Conservation (phyloP, 2,113 vertebrate species). For the Progne subis region DNA sequence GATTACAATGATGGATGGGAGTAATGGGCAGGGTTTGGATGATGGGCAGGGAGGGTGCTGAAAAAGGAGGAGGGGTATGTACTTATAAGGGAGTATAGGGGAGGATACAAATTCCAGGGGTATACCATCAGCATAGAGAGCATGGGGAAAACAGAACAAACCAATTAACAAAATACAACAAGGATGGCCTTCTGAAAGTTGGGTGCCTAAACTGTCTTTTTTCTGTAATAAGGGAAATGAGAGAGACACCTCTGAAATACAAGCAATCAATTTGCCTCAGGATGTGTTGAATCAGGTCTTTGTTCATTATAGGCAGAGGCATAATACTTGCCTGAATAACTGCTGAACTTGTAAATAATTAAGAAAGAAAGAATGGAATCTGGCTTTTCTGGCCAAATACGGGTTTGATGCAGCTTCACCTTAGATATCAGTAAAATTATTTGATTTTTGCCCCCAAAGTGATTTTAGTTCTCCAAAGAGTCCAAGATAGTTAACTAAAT, state of each 20-base stretch:
- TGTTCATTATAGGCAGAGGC: neutral
- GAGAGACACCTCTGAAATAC: neutral
- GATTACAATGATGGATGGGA: no score
- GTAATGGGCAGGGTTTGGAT: no score
- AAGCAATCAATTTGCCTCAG: neutral
- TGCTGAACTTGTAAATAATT: neutral
- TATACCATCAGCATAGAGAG: no score
- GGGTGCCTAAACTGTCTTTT: neutral
- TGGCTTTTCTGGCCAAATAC: neutral
- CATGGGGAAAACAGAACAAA: no score
- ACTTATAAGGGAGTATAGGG: no score
- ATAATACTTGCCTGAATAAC: neutral
- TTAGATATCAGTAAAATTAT: neutral
- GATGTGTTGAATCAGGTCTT: neutral
- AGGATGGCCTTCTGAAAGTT: neutral
- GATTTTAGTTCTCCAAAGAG: neutral
- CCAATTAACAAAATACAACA: neutral
- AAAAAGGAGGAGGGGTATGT: no score
- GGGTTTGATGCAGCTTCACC: neutral
- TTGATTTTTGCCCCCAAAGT: neutral
- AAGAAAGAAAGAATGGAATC: neutral
- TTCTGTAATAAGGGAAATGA: neutral
- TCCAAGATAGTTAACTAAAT: neutral
- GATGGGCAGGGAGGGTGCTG: no score
- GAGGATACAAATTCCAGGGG: no score